Evolutionary conservation across 2,113 vertebrate genomes (phyloP), one percentile per base, ranked within the genome.

Genomic region (Stigmatopora nigra): DNA sequence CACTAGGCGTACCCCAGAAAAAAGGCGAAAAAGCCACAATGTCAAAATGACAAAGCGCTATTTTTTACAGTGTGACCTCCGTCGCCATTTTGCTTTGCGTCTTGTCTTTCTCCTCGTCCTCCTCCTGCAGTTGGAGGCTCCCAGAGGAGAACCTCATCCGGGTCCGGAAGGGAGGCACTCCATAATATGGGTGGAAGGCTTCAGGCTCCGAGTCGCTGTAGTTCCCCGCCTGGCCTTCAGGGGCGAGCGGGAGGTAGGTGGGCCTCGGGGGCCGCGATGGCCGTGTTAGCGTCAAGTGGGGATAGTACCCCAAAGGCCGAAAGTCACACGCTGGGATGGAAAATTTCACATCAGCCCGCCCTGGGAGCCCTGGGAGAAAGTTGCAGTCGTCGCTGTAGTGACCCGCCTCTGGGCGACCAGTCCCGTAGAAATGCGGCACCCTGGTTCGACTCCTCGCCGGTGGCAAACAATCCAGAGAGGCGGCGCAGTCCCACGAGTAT

Each of bases 151-250:
- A 88, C 20, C 93, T 89, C 83, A 94, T 87, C 7, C 93, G 88
- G 68, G 94, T 91, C 62, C 82, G 35, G 90, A 85, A 31, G 92
- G 90, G 85, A 31, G 92, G 88, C 58, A 88, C 88, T 60, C 92
- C 93, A 0, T 92, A 70, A 9, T 91, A 92, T 3, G 95, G 88
- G 17, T 94, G 89, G 63, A 97, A 94, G 0, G 93, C 88, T 80
- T 97, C 94, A 0, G 93, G 94, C 78, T 98, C 95, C 0, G 94
- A 97, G 77, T 94, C 94, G 56, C 96, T 93, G 79, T 93, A 94
- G 83, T 76, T 80, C 7, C 76, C 78, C 0, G 82, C 71, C 0
- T 72, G 81, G 0, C 82, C 80, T 13, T 89, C 82, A 0, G 87
- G 86, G 88, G 76, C 88, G 65, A 79, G 82, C 15, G 90, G 92